phyloP scores from a whole-genome alignment of 1,140 invertebrate species.

The Heliconius nattereri region DNA sequence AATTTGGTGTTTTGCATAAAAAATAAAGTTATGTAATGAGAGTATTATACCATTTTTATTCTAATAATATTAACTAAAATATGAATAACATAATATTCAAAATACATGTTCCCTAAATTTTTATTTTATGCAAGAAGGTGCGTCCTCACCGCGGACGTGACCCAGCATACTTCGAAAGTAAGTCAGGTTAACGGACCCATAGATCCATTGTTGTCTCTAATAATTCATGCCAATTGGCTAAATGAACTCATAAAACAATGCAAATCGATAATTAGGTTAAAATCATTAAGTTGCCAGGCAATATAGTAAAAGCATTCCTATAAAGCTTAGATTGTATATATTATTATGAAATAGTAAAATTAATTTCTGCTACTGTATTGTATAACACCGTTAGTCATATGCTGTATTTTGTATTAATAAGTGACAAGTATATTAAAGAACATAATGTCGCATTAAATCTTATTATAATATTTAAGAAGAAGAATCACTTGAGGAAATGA shows the following conservation, averaged over 20 bases:
- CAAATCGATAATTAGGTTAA: conserved; percentile 71
- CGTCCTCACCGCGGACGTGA: conserved; percentile 13
- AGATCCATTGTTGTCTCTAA: conserved; percentile 27
- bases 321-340: background rate
- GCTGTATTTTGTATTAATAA: background rate
- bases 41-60: background rate
- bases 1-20: no score
- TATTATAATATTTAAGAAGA: background rate
- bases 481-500: background rate
- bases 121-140: conserved; percentile 16
- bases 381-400: background rate
- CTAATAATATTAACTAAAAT: background rate
- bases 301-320: background rate
- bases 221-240: conserved; percentile 38
- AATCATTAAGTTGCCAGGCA: conserved; percentile 33
- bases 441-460: no score
- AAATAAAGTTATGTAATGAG: background rate
- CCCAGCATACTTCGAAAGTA: conserved; percentile 23
- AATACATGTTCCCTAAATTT: background rate
- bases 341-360: no score
- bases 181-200: conserved; percentile 38
- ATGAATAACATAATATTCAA: background rate
- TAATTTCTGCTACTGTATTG: no score
- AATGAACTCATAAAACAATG: conserved; percentile 57
- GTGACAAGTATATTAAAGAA: no score